A percentile compares a stretch with the other conserved stretches of the same genome.
phyloP scores from a whole-genome alignment of 2,797 vertebrate species.

The Stomatorhinus walkeri region DNA sequence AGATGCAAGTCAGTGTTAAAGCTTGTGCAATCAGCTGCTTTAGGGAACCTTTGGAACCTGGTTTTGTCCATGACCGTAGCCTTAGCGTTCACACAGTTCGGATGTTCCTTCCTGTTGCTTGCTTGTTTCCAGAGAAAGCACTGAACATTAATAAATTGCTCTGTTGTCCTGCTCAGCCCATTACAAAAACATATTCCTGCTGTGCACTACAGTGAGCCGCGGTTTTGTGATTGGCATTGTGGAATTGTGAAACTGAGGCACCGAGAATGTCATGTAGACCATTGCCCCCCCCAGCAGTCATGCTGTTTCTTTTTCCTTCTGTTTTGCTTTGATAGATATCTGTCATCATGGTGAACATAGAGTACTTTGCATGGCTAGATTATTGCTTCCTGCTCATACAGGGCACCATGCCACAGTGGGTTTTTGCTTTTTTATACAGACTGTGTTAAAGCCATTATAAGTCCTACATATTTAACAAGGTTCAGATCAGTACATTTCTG shows the following conservation, averaged over 20 bases:
- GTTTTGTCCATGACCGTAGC: neutral
- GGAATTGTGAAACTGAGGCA: neutral
- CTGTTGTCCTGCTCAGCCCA: neutral
- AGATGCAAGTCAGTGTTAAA: neutral
- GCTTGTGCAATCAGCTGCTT: neutral
- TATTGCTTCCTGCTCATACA: neutral
- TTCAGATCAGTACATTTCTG: neutral
- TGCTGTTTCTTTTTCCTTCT: neutral
- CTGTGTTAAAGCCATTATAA: neutral
- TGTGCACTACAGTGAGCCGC: neutral
- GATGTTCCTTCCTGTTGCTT: neutral
- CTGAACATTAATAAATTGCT: neutral
- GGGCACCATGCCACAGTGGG: neutral
- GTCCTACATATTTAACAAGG: neutral
- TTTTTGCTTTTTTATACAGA: slow-evolving; percentile 5
- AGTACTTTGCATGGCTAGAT: neutral
- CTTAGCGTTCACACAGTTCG: neutral
- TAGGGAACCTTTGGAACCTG: neutral
- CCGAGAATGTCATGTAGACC: neutral
- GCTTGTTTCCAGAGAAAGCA: neutral
- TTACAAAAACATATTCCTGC: neutral
- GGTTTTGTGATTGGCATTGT: neutral
- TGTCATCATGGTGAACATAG: neutral
- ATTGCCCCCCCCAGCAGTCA: neutral
- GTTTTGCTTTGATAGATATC: slow-evolving; percentile 6